phyloP scores from a whole-genome alignment of 30 jellyfish, hydroid and myxozoan genomes.

The Nemopilema nomurai region DNA sequence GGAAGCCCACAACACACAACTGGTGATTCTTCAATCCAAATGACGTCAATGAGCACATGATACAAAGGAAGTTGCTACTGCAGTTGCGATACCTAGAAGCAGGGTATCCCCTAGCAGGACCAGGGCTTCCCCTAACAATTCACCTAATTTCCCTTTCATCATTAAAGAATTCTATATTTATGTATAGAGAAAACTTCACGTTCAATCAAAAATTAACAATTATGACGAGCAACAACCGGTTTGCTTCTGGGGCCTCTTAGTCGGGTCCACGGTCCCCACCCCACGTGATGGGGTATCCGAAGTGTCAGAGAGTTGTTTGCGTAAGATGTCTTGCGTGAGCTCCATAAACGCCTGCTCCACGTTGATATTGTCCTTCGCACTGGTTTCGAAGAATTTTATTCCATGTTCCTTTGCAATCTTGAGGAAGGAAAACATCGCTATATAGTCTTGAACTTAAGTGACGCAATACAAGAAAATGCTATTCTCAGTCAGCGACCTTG shows the following conservation, averaged over 20 bases:
- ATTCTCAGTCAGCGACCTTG: no score
- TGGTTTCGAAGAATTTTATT: conserved; percentile 90
- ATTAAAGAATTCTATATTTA: background rate
- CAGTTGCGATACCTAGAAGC: no score
- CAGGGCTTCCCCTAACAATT: background rate
- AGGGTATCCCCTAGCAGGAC: background rate
- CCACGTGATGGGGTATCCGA: conserved; percentile 71
- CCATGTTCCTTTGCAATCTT: conserved; percentile 95
- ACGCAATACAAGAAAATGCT: no score
- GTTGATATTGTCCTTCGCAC: conserved; percentile 93
- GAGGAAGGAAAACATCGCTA: conserved; percentile 7
- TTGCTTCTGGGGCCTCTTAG: conserved; percentile 20
- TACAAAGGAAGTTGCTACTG: background rate
- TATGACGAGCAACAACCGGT: conserved; percentile 53
- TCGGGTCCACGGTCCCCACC: conserved; percentile 78
- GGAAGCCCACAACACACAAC: no score
- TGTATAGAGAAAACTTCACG: conserved; percentile 3
- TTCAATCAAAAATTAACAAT: background rate
- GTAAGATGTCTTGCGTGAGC: conserved; percentile 87
- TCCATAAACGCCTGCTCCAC: conserved; percentile 95
- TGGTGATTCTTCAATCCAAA: no score
- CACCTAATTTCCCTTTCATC: background rate
- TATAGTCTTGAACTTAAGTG: no score
- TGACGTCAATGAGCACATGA: no score
- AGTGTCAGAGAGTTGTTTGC: conserved; percentile 86